Percentiles rank a stretch among this genome's conserved stretches.
phyloP scores from a whole-genome alignment of 2,113 vertebrate genomes.

The Pelecanus crispus region DNA sequence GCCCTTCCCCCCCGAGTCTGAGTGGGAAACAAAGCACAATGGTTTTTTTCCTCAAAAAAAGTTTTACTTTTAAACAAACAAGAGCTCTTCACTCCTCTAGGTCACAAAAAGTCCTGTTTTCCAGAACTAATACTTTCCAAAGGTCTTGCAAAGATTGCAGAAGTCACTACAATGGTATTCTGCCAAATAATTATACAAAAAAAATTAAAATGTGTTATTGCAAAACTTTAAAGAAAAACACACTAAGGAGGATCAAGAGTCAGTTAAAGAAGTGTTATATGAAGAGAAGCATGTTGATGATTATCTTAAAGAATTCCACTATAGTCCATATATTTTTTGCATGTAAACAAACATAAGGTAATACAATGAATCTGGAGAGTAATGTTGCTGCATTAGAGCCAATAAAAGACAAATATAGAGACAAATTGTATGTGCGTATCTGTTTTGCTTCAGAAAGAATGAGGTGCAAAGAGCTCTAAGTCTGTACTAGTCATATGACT shows the following conservation, averaged over 20 bases:
- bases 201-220: neutral
- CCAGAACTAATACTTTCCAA: neutral
- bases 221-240: neutral
- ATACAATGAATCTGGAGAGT: neutral
- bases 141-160: neutral
- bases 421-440: neutral
- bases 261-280: neutral
- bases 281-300: neutral
- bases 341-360: neutral
- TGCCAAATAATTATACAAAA: neutral
- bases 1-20: rapidly evolving
- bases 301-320: neutral
- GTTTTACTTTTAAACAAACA: neutral
- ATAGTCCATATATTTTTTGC: neutral
- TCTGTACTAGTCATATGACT: neutral
- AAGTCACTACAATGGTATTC: neutral
- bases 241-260: neutral
- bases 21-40: neutral
- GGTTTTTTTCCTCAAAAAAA: neutral
- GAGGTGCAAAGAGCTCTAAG: neutral
- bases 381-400: neutral
- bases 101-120: neutral
- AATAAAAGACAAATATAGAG: neutral
- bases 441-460: neutral
- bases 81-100: neutral